phyloP scores from a whole-genome alignment of 2,113 vertebrate species.

The Girardinichthys multiradiatus region DNA sequence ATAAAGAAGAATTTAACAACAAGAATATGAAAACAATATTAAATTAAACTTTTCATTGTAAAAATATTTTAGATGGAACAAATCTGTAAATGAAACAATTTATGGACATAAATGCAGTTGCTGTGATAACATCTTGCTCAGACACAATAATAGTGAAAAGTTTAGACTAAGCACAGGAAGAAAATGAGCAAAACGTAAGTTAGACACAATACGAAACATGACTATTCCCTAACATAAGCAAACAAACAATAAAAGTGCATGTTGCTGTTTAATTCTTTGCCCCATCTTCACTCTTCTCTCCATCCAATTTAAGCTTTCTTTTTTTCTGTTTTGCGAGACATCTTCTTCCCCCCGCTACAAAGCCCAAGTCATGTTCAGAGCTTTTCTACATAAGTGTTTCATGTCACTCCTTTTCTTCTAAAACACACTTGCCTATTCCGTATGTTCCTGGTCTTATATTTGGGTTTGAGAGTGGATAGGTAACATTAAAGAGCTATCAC shows the following conservation, averaged over 20 bases:
- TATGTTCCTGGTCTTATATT: slow-evolving; percentile 74
- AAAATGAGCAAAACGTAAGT: slow-evolving; percentile 35
- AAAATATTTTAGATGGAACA: not conserved
- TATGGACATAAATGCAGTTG: not conserved
- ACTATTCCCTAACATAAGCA: slow-evolving; percentile 35
- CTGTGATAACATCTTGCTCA: slow-evolving; percentile 1
- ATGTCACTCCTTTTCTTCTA: slow-evolving; percentile 70
- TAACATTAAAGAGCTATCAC: slow-evolving; percentile 77
- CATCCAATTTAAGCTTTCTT: slow-evolving; percentile 66
- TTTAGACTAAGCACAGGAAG: slow-evolving; percentile 25
- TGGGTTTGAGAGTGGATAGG: slow-evolving; percentile 75
- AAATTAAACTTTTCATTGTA: not conserved
- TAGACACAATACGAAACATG: slow-evolving; percentile 26
- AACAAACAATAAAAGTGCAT: slow-evolving; percentile 59
- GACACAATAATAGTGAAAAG: slow-evolving; percentile 34
- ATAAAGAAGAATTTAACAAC: not conserved
- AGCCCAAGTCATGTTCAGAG: slow-evolving; percentile 76
- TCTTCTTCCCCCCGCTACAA: slow-evolving; percentile 56
- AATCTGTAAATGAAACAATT: not conserved
- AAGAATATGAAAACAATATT: not conserved
- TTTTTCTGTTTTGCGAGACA: slow-evolving; percentile 57
- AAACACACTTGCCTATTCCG: slow-evolving; percentile 72
- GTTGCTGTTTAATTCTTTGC: slow-evolving; percentile 40
- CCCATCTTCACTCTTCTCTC: slow-evolving; percentile 50
- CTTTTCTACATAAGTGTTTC: slow-evolving; percentile 73